A percentile compares a stretch with the other conserved stretches of the same genome.
phyloP scores from a whole-genome alignment of 1,140 invertebrate genomes.

The Dendrolimus kikuchii region DNA sequence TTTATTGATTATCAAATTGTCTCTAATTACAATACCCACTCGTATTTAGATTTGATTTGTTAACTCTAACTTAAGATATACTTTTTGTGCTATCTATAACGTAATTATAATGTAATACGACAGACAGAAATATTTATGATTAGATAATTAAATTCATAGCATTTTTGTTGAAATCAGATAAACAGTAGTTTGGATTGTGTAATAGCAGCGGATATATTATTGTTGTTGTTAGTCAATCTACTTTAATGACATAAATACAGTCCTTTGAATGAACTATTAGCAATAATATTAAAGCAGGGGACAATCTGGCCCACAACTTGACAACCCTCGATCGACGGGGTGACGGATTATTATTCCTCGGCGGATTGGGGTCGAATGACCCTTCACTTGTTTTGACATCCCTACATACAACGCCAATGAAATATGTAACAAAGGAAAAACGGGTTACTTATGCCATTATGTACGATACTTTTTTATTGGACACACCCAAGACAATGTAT shows the following conservation, averaged over 20 bases:
- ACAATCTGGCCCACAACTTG: conserved; percentile 12
- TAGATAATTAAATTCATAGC: no score
- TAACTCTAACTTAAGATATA: no score
- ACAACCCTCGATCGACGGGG: conserved; percentile 13
- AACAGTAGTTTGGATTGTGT: no score
- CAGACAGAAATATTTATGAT: no score
- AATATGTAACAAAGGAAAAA: conserved; percentile 53
- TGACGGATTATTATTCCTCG: conserved; percentile 31
- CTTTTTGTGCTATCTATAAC: no score
- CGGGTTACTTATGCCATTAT: conserved; percentile 34
- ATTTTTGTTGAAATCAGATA: no score
- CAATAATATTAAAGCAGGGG: conserved; percentile 8
- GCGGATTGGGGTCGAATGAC: conserved; percentile 20
- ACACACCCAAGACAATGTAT: conserved; percentile 36
- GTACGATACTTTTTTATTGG: conserved; percentile 41
- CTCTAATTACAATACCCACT: no score
- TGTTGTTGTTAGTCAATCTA: no score
- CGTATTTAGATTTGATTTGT: no score
- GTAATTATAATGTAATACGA: no score
- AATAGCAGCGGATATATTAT: no score
- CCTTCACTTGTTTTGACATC: conserved; percentile 32
- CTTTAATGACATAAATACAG: background rate
- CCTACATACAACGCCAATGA: conserved; percentile 35
- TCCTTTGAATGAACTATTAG: background rate
- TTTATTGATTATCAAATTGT: no score